Percentiles rank a stretch among this genome's conserved stretches.
phyloP scores from a whole-genome alignment of 2,797 vertebrate genomes.

The Cyprinella venusta region DNA sequence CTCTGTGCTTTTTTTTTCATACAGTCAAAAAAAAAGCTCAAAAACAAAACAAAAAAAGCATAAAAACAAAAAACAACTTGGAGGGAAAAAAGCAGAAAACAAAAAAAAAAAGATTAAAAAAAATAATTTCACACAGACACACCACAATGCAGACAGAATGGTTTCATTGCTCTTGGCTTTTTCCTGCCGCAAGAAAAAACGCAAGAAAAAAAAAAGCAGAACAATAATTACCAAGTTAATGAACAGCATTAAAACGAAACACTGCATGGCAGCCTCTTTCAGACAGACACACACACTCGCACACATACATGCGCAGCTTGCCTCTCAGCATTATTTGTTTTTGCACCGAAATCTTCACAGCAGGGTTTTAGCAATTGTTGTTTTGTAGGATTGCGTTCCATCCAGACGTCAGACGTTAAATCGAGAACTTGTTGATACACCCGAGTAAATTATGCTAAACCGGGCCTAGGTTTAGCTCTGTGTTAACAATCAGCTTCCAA shows the following conservation, averaged over 20 bases:
- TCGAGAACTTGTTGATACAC: constrained; percentile 68
- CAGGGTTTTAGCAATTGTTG: constrained; percentile 76
- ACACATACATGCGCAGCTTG: constrained; percentile 61
- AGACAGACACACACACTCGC: constrained; percentile 61
- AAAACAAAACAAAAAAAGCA: constrained; percentile 66
- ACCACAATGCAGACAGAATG: constrained; percentile 55
- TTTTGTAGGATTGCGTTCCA: constrained; percentile 74
- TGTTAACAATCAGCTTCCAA: constrained; percentile 59
- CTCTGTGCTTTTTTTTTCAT: constrained; percentile 76
- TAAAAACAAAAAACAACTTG: constrained; percentile 53
- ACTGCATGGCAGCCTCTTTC: constrained; percentile 78
- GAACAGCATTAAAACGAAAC: constrained; percentile 76
- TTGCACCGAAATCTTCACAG: constrained; percentile 75
- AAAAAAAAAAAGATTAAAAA: constrained; percentile 62
- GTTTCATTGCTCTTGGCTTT: constrained; percentile 72
- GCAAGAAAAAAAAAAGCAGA: constrained; percentile 66
- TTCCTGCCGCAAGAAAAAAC: constrained; percentile 70
- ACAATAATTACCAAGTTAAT: constrained; percentile 76
- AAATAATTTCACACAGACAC: constrained; percentile 48
- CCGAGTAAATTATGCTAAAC: constrained; percentile 66
- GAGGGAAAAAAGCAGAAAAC: constrained; percentile 65
- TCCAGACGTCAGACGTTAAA: constrained; percentile 75
- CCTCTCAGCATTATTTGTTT: constrained; percentile 75
- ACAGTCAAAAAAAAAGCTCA: constrained; percentile 66
- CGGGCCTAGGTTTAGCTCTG: constrained; percentile 52